These are phyloP conservation scores for Ciconia stormi DNA, from an alignment of 2,113 vertebrate genomes.

Conservation along the genomic window DNA sequence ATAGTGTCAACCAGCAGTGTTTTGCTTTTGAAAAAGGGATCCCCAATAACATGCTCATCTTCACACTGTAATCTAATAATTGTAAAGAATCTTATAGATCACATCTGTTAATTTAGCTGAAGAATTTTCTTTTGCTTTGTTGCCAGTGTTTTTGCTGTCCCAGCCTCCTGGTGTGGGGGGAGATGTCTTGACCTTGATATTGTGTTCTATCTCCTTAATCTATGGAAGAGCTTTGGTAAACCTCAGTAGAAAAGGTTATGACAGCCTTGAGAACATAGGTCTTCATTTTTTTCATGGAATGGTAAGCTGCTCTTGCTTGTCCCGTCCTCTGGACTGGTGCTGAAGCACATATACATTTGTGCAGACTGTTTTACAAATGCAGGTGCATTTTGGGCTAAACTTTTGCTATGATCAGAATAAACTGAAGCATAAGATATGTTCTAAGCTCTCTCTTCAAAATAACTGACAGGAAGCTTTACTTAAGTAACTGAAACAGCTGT, in stretches of 20 bases:
- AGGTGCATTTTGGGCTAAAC: neutral
- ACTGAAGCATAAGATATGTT: neutral
- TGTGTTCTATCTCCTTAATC: neutral
- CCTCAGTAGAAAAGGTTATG: neutral
- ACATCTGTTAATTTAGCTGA: neutral
- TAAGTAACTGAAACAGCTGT: slow-evolving; percentile 57
- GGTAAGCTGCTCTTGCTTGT: neutral
- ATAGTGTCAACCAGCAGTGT: neutral
- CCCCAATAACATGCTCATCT: neutral
- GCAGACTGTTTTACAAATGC: neutral
- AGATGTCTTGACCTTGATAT: neutral
- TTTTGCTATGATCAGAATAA: neutral
- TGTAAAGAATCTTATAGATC: neutral
- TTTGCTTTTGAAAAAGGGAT: neutral
- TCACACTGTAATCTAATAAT: neutral
- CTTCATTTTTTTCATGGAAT: neutral
- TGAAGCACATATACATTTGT: neutral
- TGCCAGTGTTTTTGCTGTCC: neutral
- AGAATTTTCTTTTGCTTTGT: neutral
- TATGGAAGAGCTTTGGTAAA: neutral
- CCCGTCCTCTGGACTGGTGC: neutral
- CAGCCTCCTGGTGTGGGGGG: neutral
- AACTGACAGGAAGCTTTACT: slow-evolving; percentile 22
- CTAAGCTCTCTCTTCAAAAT: neutral
- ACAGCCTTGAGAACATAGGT: neutral